Percentiles rank a stretch among this genome's conserved stretches.
Conservation (phyloP, 2,888 invertebrate genomes). For the Oxystoma pomonae region DNA sequence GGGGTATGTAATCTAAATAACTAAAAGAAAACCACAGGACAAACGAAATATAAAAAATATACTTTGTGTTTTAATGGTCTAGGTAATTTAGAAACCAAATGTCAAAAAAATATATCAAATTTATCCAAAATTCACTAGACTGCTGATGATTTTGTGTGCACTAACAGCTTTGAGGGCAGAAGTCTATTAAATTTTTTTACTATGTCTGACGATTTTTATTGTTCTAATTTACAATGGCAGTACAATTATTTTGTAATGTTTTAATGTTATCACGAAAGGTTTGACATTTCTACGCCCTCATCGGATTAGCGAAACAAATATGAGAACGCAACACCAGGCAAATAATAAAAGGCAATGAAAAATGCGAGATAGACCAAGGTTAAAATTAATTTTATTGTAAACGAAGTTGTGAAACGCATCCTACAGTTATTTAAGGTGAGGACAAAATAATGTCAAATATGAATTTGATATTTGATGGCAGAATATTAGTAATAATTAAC, state of each 20-base stretch:
- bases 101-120: too few species aligned
- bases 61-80: too few species aligned
- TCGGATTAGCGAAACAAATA: not conserved
- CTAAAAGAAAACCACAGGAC: too few species aligned
- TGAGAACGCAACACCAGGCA: not conserved
- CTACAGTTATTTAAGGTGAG: not conserved
- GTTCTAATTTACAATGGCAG: not conserved
- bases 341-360: not conserved
- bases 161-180: too few species aligned
- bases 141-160: too few species aligned
- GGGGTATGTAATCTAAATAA: too few species aligned
- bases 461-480: too few species aligned
- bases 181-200: not conserved
- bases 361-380: not conserved
- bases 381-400: not conserved
- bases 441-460: not conserved
- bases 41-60: too few species aligned
- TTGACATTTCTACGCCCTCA: not conserved
- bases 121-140: too few species aligned
- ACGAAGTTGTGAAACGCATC: not conserved
- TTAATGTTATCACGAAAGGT: not conserved
- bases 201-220: too few species aligned
- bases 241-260: not conserved
- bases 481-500: too few species aligned
- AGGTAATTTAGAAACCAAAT: too few species aligned